Base-by-base conservation (phyloP, 2,888 invertebrate species). In the Cancer borealis region DNA sequence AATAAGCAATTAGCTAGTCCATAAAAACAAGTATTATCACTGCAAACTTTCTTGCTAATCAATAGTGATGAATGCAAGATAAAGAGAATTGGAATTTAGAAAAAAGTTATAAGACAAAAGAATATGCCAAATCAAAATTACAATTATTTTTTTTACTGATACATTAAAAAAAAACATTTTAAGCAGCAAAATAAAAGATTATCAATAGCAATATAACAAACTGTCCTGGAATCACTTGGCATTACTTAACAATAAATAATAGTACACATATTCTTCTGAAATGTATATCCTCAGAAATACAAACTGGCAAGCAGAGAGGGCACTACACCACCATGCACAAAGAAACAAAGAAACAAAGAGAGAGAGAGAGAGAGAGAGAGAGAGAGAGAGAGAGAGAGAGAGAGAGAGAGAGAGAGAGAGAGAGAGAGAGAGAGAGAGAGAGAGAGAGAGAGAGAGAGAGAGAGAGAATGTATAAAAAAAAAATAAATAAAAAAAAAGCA, bases 1-100 rank as follows among this genome's bases (percentile, higher is more conserved):
- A n/a, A 92, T 47, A 92, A 49, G 84, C 54, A 92, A 92, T 47
- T 89, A 89, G 49, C 39, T 89, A 47, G 49, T 89, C 39, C 26
- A 89, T 89, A 89, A 49, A 39, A 89, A 46, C 17, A 47, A 89
- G 46, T 21, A 84, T 84, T 84, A 84, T 84, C 30, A 84, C 84
- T 84, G 30, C 39, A 84, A 84, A 84, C 39, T 39, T 39, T 84
- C 39, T 84, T 30, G 84, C 84, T n/a, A 84, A 84, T 39, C 39
- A 84, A 84, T 84, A 17, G 39, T 84, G 84, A 84, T 84, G 30
- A 84, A 84, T 14, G 12, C 84, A 84, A 84, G 39, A 26, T 79
- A n/a, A 79, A 79, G 73, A 79, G 39, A 84, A 39, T 39, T 84
- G 84, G 84, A 84, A 84, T 39, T 84, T 39, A 84, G 84, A 84